A percentile compares a stretch with the other conserved stretches of the same genome.
phyloP scores from a whole-genome alignment of 2,113 vertebrate species.

The Micromys minutus region DNA sequence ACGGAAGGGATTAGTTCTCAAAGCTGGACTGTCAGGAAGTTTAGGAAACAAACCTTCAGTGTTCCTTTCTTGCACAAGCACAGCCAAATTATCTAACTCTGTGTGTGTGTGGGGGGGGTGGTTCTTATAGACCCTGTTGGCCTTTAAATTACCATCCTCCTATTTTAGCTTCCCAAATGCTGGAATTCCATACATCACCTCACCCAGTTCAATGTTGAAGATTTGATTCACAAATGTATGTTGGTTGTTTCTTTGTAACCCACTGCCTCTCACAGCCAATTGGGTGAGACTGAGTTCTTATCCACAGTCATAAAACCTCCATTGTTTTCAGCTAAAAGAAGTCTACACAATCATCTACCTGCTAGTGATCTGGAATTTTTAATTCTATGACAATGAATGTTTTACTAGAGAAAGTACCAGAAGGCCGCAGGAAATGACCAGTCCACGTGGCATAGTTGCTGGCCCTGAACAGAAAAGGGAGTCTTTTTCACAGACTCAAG shows the following conservation, averaged over 20 bases:
- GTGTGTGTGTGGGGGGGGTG: fast-evolving
- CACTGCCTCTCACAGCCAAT: not conserved
- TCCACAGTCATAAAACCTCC: not conserved
- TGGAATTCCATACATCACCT: not conserved
- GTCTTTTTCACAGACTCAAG: conserved; percentile 74
- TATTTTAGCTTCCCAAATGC: not conserved
- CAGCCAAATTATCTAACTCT: too few species aligned
- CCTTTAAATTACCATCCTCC: not conserved
- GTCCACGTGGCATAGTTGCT: conserved; percentile 60
- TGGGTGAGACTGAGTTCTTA: not conserved
- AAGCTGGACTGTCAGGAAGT: not conserved
- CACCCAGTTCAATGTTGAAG: not conserved
- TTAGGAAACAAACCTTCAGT: not conserved
- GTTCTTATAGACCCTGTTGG: not conserved
- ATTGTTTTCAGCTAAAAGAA: not conserved
- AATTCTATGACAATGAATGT: not conserved
- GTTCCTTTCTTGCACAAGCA: not conserved
- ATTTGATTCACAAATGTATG: not conserved
- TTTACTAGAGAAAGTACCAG: conserved; percentile 61
- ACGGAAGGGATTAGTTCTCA: not conserved
- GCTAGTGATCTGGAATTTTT: not conserved
- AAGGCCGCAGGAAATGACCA: conserved; percentile 57
- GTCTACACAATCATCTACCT: not conserved
- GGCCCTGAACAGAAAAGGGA: conserved; percentile 73
- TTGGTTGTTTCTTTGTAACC: not conserved